Evolutionary conservation across 2,888 invertebrate species (phyloP), one percentile per base, ranked within the genome.

Genomic region (Zaprionus obscuricornis): DNA sequence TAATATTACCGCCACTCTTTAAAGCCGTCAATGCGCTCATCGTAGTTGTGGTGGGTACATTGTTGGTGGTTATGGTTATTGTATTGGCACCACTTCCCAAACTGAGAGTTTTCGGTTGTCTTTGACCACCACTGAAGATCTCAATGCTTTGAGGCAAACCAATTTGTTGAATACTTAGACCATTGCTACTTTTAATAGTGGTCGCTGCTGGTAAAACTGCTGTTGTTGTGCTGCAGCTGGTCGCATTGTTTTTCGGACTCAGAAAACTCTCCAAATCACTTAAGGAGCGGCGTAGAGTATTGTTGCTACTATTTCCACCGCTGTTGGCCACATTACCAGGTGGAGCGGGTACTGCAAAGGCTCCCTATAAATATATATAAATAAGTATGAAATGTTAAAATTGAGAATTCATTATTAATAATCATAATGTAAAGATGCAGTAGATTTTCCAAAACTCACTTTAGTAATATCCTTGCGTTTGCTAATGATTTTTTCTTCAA

Each of bases 401-500:
- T 6, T 5, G 17, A 62, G n/a, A 45, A 4, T 22, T 16, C 11
- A 14, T 57, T 31, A 36, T 2, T 18, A 11, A 7, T 10, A 2
- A 4, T 40, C 4, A 18, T 3, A 22, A 11, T 5, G 11, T 1
- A 1, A n/a, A 31, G 10, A 10, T 17, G 8, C 22, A 1, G 1
- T 18, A 11, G 8, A 3, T 4, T 13, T 2, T 5, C 11, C 8
- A 11, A 0, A 3, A 42, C 70, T 60, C 55, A 90, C 90, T 89
- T 90, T 88, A 26, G 71, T 89, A 49, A 90, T 88, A 62, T 90
- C 90, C 84, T 90, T 90, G 70, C 97, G 92, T 77, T 96, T 96
- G 88, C 95, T 97, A 76, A 97, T 97, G 72, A 97, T 97, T 90
- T 97, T 97, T 89, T 97, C 97, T 91, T 97, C 97, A 74, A 97